Conservation (phyloP, 2,113 vertebrate species). For the Sigmodon hispidus region DNA sequence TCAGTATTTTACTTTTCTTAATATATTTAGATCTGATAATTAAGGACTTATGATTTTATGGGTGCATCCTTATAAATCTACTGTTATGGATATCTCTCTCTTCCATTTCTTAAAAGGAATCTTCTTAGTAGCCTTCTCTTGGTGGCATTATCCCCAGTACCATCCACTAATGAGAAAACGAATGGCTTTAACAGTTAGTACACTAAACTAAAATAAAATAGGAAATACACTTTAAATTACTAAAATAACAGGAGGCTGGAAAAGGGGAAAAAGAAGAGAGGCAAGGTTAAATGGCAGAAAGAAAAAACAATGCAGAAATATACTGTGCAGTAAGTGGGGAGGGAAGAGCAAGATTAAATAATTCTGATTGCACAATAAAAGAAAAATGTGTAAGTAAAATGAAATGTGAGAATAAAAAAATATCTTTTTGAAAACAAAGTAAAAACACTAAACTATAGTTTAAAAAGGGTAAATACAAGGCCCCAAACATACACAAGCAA, state of each 20-base stretch:
- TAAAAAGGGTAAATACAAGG: neutral
- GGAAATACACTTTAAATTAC: neutral
- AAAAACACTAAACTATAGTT: neutral
- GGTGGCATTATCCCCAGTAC: neutral
- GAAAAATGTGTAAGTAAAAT: neutral
- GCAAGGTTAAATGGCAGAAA: neutral
- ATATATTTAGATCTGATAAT: neutral
- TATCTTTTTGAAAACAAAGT: neutral
- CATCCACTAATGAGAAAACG: neutral
- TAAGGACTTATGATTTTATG: neutral
- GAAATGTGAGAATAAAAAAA: neutral
- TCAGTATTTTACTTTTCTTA: neutral
- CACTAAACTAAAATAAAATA: neutral
- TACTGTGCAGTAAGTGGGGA: neutral
- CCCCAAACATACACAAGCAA: neutral
- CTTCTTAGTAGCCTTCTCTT: neutral
- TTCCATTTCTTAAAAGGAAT: neutral
- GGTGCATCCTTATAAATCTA: neutral
- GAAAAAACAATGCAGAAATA: neutral
- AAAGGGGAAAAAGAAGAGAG: neutral
- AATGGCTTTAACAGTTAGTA: neutral
- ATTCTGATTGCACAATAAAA: neutral
- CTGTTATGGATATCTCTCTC: neutral
- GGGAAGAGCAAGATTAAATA: neutral
- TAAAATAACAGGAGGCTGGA: neutral